These are phyloP conservation scores for Atherinomorus stipes DNA, from an alignment of 2,113 vertebrate species.

Conservation along the genomic window DNA sequence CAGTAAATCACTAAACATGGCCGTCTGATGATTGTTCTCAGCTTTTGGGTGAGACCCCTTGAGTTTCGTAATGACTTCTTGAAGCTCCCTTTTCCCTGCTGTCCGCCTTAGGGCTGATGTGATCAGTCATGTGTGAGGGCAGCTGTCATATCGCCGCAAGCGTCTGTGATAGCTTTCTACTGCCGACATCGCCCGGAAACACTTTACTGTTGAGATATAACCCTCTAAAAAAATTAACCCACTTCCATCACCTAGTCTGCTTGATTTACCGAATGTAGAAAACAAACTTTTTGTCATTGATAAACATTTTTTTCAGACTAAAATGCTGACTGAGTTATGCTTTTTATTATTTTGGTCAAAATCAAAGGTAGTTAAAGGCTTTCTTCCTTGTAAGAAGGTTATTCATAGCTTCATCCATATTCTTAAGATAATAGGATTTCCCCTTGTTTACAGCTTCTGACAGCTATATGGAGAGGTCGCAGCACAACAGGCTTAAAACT, in stretches of 20 bases:
- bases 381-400: background rate
- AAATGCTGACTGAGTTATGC: no score
- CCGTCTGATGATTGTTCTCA: constrained; percentile 51
- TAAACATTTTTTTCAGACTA: no score
- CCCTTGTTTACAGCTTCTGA: constrained; percentile 50
- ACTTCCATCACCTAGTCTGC: constrained; percentile 23
- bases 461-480: constrained; percentile 28
- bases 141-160: constrained; percentile 54
- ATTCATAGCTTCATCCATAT: constrained; percentile 22
- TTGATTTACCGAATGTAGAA: constrained; percentile 1
- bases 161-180: constrained; percentile 43
- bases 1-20: constrained; percentile 37
- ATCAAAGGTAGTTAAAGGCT: background rate
- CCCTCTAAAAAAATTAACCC: constrained; percentile 14
- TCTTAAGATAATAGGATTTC: constrained; percentile 67
- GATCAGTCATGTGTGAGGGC: constrained; percentile 65
- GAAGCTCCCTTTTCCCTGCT: constrained; percentile 58
- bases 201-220: constrained; percentile 28
- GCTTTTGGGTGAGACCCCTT: constrained; percentile 36
- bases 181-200: constrained; percentile 46
- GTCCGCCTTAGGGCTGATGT: constrained; percentile 69
- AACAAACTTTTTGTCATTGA: constrained; percentile 14
- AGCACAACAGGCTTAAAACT: constrained; percentile 57
- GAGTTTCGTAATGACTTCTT: constrained; percentile 66
- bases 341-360: background rate